Conservation (phyloP, 2,797 vertebrate species). For the Melopsittacus undulatus region DNA sequence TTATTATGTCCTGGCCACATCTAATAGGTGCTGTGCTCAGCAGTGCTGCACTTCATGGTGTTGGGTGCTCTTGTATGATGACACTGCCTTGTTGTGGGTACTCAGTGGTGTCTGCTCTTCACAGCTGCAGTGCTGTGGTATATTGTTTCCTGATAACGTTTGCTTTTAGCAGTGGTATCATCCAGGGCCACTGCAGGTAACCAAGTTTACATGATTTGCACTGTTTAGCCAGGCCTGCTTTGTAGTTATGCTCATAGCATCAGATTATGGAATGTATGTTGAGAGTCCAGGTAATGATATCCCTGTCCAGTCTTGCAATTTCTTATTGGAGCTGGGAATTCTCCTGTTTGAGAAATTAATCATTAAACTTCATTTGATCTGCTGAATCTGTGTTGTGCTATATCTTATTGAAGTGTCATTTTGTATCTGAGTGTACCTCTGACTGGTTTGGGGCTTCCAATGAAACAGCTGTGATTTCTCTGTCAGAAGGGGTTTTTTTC, state of each 20-base stretch:
- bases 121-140: not conserved
- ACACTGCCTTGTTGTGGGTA: not conserved
- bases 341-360: not conserved
- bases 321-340: not conserved
- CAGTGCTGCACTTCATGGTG: not conserved
- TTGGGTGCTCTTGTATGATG: not conserved
- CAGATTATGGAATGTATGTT: fast-evolving
- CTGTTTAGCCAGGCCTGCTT: not conserved
- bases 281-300: not conserved
- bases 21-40: not conserved
- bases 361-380: not conserved
- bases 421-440: not conserved
- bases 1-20: not conserved
- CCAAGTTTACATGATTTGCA: not conserved
- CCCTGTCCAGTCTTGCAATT: not conserved
- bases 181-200: not conserved
- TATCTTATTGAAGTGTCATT: not conserved
- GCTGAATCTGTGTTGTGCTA: not conserved
- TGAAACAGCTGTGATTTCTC: conserved; percentile 1
- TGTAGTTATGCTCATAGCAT: fast-evolving
- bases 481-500: not conserved
- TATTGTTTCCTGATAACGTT: not conserved
- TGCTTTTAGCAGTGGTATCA: not conserved
- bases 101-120: not conserved
- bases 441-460: not conserved